Evolutionary conservation across 2,888 invertebrate genomes (phyloP).

Genomic region (Caenorhabditis japonica): DNA sequence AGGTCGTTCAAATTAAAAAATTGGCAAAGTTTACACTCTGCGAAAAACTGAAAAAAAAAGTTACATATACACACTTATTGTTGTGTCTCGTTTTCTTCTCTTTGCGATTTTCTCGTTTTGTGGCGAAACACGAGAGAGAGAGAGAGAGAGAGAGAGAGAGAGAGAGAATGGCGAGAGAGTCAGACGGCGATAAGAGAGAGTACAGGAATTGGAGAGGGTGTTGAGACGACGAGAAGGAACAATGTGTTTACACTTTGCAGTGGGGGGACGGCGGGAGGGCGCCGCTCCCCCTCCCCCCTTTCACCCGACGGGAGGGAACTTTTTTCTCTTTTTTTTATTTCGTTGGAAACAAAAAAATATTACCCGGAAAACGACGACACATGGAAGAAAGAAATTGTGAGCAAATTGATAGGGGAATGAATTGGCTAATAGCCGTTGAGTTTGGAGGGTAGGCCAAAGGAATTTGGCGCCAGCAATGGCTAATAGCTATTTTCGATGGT

Average conservation of each 20-base stretch:
- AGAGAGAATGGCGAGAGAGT: not conserved
- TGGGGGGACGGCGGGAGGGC: too few species aligned
- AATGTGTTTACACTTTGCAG: constrained; percentile 35
- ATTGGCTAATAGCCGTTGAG: too few species aligned
- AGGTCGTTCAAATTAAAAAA: not conserved
- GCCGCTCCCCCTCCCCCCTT: too few species aligned
- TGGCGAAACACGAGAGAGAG: constrained; percentile 2
- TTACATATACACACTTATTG: constrained; percentile 1
- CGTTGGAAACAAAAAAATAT: too few species aligned
- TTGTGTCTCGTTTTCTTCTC: constrained; percentile 7
- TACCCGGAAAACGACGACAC: too few species aligned
- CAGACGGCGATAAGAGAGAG: constrained; percentile 20
- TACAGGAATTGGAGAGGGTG: not conserved
- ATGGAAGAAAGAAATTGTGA: too few species aligned
- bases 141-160: constrained; percentile 6
- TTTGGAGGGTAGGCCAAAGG: too few species aligned
- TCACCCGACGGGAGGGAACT: too few species aligned
- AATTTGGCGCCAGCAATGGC: too few species aligned
- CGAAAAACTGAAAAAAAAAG: constrained; percentile 1
- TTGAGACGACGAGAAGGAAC: constrained; percentile 25
- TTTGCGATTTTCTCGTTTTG: constrained; percentile 9
- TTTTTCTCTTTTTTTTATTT: too few species aligned
- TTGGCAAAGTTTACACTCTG: not conserved
- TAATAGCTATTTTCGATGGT: too few species aligned
- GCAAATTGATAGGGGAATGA: too few species aligned